Percentiles rank a stretch among this genome's conserved stretches.
These are phyloP conservation scores for Bujurquina vittata DNA, from an alignment of 2,113 vertebrate species.

Conservation along the genomic window DNA sequence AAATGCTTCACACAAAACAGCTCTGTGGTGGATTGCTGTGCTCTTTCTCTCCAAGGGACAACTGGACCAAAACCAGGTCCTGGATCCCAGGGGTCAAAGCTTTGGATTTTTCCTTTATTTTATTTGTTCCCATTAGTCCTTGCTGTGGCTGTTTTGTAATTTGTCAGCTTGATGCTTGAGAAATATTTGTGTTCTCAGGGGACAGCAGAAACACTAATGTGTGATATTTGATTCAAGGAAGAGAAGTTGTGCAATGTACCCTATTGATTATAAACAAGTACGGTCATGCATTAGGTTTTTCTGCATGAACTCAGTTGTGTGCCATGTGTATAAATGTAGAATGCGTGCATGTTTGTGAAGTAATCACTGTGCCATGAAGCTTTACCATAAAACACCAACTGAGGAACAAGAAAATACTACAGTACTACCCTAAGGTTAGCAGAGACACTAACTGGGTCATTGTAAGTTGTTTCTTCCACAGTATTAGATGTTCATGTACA, in stretches of 20 bases:
- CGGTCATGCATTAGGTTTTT: neutral
- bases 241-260: neutral
- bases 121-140: neutral
- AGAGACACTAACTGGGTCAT: neutral
- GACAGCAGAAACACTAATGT: neutral
- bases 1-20: neutral
- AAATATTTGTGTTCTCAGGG: neutral
- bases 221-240: constrained; percentile 6
- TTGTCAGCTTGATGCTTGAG: neutral
- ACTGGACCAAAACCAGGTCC: neutral
- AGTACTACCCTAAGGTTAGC: too few species aligned
- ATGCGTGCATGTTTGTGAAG: neutral
- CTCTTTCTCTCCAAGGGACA: neutral
- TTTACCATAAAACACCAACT: neutral
- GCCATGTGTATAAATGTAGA: neutral
- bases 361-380: too few species aligned
- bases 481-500: neutral
- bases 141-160: neutral
- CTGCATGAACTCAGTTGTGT: neutral
- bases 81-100: neutral
- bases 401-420: too few species aligned
- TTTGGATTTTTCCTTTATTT: neutral
- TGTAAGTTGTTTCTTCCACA: neutral
- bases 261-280: neutral
- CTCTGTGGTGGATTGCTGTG: neutral